phyloP scores from a whole-genome alignment of 2,797 vertebrate genomes.

The Thripadectes ignobilis region DNA sequence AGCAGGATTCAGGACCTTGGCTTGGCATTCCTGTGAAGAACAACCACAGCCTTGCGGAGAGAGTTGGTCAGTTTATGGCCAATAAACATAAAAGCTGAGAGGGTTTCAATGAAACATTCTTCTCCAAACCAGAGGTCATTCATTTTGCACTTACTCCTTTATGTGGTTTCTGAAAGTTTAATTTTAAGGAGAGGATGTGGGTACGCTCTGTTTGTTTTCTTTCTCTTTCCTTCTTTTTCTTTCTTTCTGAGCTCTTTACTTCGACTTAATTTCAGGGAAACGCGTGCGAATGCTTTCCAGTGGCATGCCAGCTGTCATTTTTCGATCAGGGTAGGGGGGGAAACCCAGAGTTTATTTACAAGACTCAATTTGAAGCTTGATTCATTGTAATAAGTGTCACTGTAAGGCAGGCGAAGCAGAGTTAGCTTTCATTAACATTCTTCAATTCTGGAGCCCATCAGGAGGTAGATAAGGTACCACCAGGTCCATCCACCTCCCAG shows the following conservation, averaged over 20 bases:
- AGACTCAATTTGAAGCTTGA: constrained; percentile 51
- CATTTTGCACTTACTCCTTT: constrained; percentile 62
- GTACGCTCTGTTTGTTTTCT: constrained; percentile 50
- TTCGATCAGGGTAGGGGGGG: not conserved
- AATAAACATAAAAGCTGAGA: constrained; percentile 59
- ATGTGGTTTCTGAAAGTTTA: constrained; percentile 72
- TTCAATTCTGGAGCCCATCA: constrained; percentile 77
- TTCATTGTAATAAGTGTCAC: constrained; percentile 62
- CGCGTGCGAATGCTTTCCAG: not conserved
- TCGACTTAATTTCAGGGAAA: constrained; percentile 54
- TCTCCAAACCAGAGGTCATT: constrained; percentile 72
- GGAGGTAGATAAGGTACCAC: constrained; percentile 80
- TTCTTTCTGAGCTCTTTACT: constrained; percentile 31
- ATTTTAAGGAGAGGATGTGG: constrained; percentile 70
- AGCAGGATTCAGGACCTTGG: not conserved
- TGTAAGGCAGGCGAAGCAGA: constrained; percentile 54
- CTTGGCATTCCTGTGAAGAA: constrained; percentile 1
- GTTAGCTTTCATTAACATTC: constrained; percentile 79
- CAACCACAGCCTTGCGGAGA: not conserved
- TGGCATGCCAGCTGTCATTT: constrained; percentile 51
- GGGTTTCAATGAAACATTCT: constrained; percentile 62
- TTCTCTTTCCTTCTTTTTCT: constrained; percentile 18
- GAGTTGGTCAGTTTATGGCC: constrained; percentile 53
- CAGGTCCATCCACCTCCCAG: constrained; percentile 72
- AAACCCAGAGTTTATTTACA: constrained; percentile 30